A percentile compares a stretch with the other conserved stretches of the same genome.
Evolutionary conservation across 53 echinoderm and acorn worm species (phyloP).

Genomic region (Stichopus horrens): DNA sequence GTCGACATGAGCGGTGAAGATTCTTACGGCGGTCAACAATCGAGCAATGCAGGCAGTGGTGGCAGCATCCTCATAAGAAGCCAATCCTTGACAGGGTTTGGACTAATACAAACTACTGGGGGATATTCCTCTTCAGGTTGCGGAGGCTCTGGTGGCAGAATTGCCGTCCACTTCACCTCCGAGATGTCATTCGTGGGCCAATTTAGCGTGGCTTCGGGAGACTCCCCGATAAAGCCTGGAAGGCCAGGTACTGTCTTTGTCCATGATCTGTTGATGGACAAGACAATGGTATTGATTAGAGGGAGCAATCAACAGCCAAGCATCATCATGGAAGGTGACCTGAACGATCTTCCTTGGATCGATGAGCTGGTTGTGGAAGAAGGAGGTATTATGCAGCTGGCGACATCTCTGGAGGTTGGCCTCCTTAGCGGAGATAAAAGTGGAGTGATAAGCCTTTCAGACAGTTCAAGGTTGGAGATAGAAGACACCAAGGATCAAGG

Average conservation of each 20-base stretch:
- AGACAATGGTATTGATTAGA: conserved; percentile 55
- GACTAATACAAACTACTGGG: conserved; percentile 60
- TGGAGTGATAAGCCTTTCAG: conserved; percentile 55
- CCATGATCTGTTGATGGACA: conserved; percentile 7
- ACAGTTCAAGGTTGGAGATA: conserved; percentile 42
- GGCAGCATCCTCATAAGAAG: conserved; percentile 58
- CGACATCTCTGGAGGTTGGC: conserved; percentile 44
- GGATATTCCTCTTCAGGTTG: conserved; percentile 56
- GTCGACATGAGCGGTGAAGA: conserved; percentile 66
- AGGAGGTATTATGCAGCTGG: conserved; percentile 57
- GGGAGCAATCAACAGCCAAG: conserved; percentile 56
- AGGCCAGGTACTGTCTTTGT: conserved; percentile 66
- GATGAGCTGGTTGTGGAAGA: conserved; percentile 59
- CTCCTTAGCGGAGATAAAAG: conserved; percentile 63
- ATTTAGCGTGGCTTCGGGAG: conserved; percentile 55
- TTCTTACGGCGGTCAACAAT: conserved; percentile 42
- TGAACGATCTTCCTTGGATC: conserved; percentile 31
- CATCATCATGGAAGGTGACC: conserved; percentile 37
- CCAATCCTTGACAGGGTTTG: conserved; percentile 64
- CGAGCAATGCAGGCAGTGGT: conserved; percentile 80
- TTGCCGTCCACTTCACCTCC: conserved; percentile 55
- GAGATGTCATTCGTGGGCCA: conserved; percentile 55
- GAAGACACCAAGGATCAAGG: conserved; percentile 44
- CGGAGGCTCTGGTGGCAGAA: conserved; percentile 81
- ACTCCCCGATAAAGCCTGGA: conserved; percentile 52